phyloP scores from a whole-genome alignment of 1,140 invertebrate genomes.

The Drosophila kurseongensis region DNA sequence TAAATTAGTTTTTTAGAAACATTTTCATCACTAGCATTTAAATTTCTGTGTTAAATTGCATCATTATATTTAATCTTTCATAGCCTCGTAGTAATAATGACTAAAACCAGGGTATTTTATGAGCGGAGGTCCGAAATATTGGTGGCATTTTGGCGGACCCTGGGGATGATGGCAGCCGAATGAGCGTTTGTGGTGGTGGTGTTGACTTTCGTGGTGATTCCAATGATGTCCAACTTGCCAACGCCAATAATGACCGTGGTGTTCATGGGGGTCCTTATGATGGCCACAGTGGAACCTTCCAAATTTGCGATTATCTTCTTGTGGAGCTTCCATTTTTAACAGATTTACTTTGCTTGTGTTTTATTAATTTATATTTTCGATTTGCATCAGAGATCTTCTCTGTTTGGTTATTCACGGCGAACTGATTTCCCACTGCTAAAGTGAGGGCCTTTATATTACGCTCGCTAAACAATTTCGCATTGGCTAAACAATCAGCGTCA shows the following conservation, averaged over 20 bases:
- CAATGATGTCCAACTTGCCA: not conserved
- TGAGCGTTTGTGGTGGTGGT: constrained; percentile 1
- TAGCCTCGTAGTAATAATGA: constrained; percentile 20
- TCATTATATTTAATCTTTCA: constrained; percentile 21
- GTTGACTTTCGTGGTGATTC: not conserved
- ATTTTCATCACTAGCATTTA: not conserved
- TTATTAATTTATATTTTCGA: not conserved
- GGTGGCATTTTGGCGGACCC: not conserved
- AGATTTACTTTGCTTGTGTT: not conserved
- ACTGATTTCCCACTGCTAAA: constrained; percentile 12
- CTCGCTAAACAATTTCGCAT: not conserved
- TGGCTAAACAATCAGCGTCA: constrained; percentile 4
- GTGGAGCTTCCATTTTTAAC: constrained; percentile 2
- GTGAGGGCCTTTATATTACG: constrained; percentile 13
- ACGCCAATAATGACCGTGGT: too few relatives aligned
- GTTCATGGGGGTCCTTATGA: not conserved
- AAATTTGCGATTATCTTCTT: constrained; percentile 20
- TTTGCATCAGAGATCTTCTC: not conserved
- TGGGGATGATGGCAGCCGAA: constrained; percentile 4
- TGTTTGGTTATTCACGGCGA: not conserved
- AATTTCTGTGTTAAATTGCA: not conserved
- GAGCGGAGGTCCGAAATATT: constrained; percentile 8
- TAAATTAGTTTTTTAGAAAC: too few relatives aligned
- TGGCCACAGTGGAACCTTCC: constrained; percentile 4
- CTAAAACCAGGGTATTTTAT: constrained; percentile 12